phyloP scores from a whole-genome alignment of 2,888 invertebrate species.

The Trissolcus japonicus region DNA sequence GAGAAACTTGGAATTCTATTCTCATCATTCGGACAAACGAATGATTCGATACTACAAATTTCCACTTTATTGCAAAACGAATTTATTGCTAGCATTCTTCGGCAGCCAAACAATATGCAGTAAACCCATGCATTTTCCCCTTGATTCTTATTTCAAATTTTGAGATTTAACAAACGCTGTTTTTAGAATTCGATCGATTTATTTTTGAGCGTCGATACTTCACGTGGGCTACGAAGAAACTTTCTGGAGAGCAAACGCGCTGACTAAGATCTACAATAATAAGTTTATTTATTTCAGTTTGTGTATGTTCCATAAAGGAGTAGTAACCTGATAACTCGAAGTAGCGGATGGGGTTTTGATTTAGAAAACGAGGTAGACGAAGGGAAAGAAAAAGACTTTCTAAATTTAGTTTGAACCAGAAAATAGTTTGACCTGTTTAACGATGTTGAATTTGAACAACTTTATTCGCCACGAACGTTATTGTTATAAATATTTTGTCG shows the following conservation, averaged over 20 bases:
- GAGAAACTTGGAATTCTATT: constrained; percentile 17
- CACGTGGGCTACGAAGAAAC: no score
- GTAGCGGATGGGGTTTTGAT: constrained; percentile 56
- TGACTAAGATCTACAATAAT: constrained; percentile 25
- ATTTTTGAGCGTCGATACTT: no score
- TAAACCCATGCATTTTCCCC: no score
- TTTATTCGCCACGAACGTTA: constrained; percentile 22
- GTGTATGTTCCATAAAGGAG: constrained; percentile 34
- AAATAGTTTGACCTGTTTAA: constrained; percentile 62
- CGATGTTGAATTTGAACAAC: constrained; percentile 40
- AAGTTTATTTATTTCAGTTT: constrained; percentile 33
- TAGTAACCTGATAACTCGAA: constrained; percentile 44
- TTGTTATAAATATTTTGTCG: constrained; percentile 31
- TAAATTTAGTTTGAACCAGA: constrained; percentile 66
- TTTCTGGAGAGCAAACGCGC: constrained; percentile 7
- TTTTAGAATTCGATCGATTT: no score
- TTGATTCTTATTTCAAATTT: no score
- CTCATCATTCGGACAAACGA: constrained; percentile 6
- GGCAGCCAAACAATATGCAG: no score
- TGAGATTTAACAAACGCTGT: no score
- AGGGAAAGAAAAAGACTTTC: constrained; percentile 57
- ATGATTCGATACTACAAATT: neutral
- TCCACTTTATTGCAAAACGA: neutral
- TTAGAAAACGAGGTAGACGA: constrained; percentile 54
- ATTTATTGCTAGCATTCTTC: no score